A percentile compares a stretch with the other conserved stretches of the same genome.
These are phyloP conservation scores for Takifugu rubripes DNA, from an alignment of 2,797 vertebrate species.

Conservation along the genomic window DNA sequence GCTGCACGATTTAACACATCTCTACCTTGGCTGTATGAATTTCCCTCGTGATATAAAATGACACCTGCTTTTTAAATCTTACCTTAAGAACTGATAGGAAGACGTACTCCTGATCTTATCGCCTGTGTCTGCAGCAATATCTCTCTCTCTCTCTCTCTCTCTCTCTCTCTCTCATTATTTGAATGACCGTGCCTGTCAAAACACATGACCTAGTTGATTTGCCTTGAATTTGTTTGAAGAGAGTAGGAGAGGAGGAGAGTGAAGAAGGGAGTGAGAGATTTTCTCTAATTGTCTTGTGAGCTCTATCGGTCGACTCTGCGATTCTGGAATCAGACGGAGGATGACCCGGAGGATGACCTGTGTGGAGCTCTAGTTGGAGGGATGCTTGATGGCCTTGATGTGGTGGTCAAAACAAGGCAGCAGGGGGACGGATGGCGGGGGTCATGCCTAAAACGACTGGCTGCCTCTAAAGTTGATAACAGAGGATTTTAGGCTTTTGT, in stretches of 20 bases:
- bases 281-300: conserved; percentile 38
- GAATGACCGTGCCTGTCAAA: conserved; percentile 67
- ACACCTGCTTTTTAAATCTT: conserved; percentile 32
- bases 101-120: conserved; percentile 40
- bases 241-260: conserved; percentile 48
- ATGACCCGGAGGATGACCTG: neutral
- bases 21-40: neutral
- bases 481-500: conserved; percentile 44
- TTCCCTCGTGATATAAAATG: conserved; percentile 1
- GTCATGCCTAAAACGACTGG: conserved; percentile 16
- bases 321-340: conserved; percentile 3
- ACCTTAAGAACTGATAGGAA: conserved; percentile 52
- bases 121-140: conserved; percentile 40
- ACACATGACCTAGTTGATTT: conserved; percentile 76
- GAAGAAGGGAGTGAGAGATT: conserved; percentile 23
- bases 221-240: conserved; percentile 81
- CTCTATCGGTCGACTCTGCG: conserved; percentile 5
- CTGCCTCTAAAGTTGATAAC: conserved; percentile 25
- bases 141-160: conserved; percentile 16
- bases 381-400: conserved; percentile 12
- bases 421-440: neutral
- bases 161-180: conserved; percentile 60
- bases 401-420: conserved; percentile 7
- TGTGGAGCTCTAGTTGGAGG: conserved; percentile 3
- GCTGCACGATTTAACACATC: conserved; percentile 6